These are phyloP conservation scores for Condylostylus longicornis DNA, from an alignment of 1,140 invertebrate species.

Conservation along the genomic window DNA sequence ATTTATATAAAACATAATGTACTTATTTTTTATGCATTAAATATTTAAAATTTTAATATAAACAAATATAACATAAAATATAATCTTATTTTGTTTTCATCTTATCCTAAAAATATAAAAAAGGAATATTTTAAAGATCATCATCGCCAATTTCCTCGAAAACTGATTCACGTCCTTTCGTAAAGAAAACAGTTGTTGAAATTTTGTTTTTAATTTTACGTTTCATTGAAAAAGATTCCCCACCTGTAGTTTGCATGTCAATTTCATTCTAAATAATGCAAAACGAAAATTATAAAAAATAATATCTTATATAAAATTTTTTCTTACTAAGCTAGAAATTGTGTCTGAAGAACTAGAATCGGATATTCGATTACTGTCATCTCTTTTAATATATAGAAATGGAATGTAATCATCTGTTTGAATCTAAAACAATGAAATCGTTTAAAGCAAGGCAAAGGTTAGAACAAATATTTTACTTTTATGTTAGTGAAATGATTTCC, in stretches of 20 bases:
- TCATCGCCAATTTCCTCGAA: constrained; percentile 84
- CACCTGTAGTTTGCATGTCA: constrained; percentile 23
- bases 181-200: constrained; percentile 44
- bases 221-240: constrained; percentile 37
- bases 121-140: constrained; percentile 58
- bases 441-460: background rate
- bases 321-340: constrained; percentile 10
- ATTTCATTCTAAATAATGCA: constrained; percentile 3
- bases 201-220: constrained; percentile 36
- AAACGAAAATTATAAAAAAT: background rate
- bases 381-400: constrained; percentile 41
- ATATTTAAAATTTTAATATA: too few species aligned
- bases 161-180: constrained; percentile 46
- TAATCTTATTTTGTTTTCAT: too few species aligned
- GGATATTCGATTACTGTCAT: constrained; percentile 26
- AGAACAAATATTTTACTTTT: background rate
- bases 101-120: too few species aligned
- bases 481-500: constrained; percentile 26
- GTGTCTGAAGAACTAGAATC: constrained; percentile 11
- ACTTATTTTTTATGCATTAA: too few species aligned
- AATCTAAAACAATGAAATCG: background rate
- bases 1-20: too few species aligned
- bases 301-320: constrained; percentile 4
- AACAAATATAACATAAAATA: too few species aligned
- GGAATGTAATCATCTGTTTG: constrained; percentile 14